Conservation (phyloP, 2,113 vertebrate genomes). For the Pantherophis guttatus region DNA sequence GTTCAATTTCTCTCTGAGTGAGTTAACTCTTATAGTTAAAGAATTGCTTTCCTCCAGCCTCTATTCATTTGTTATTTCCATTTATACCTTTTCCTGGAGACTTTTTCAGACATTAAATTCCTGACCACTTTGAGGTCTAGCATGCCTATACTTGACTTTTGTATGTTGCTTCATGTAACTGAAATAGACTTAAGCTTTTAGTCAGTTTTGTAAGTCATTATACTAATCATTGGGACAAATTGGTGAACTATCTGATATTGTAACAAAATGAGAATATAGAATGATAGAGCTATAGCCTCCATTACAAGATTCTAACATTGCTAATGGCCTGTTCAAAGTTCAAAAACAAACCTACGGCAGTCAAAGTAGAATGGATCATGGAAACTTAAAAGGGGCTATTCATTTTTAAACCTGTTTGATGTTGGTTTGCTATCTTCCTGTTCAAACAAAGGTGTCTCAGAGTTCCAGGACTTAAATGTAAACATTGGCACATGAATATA, state of each 20-base stretch:
- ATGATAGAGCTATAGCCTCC: neutral
- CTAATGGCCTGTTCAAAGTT: neutral
- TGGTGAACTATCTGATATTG: neutral
- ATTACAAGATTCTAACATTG: neutral
- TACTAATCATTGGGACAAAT: neutral
- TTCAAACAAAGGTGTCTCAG: constrained; percentile 48
- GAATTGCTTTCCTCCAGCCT: neutral
- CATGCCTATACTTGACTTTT: neutral
- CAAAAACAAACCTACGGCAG: constrained; percentile 5
- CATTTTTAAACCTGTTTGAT: constrained; percentile 31
- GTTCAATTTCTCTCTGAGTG: neutral
- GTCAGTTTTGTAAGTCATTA: neutral
- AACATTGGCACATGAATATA: constrained; percentile 40
- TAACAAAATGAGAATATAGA: neutral
- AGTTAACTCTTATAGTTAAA: neutral
- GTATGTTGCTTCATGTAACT: neutral
- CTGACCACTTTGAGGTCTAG: neutral
- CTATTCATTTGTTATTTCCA: neutral
- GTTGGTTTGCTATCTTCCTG: constrained; percentile 38
- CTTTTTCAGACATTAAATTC: neutral
- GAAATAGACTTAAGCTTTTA: neutral
- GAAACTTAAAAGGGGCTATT: constrained; percentile 1
- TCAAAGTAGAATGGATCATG: neutral
- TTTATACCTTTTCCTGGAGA: neutral
- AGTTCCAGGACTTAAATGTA: constrained; percentile 49